Evolutionary conservation across 2,113 vertebrate genomes (phyloP).

Genomic region (Psophia crepitans): DNA sequence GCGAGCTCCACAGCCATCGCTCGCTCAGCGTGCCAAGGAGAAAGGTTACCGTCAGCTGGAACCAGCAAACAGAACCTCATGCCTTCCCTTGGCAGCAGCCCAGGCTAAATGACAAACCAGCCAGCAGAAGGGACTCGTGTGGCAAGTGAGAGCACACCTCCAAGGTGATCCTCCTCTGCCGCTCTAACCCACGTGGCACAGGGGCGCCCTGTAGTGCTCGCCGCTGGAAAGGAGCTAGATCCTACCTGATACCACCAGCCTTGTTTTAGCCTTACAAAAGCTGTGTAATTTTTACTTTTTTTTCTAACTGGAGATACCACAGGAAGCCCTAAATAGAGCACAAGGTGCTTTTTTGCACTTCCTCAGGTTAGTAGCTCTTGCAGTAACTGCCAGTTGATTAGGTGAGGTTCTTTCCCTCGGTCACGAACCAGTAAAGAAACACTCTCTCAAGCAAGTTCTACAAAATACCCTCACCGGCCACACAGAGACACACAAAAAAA

Average conservation of each 20-base stretch:
- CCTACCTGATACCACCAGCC: not conserved
- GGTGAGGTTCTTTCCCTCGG: not conserved
- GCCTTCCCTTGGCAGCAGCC: fast-evolving
- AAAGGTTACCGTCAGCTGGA: not conserved
- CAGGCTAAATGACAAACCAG: not conserved
- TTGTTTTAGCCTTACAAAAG: not conserved
- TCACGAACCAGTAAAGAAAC: not conserved
- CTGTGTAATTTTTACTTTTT: not conserved
- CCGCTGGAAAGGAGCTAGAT: not conserved
- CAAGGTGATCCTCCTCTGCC: not conserved
- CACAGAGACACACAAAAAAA: not conserved
- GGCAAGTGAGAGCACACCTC: not conserved
- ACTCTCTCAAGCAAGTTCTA: not conserved
- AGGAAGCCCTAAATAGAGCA: not conserved
- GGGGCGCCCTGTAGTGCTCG: not conserved
- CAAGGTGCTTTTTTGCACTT: not conserved
- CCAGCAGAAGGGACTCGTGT: not conserved
- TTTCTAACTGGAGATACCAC: not conserved
- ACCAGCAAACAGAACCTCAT: not conserved
- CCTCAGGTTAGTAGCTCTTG: not conserved
- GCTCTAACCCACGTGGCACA: not conserved
- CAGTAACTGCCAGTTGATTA: not conserved
- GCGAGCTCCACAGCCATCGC: not conserved
- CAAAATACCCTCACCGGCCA: not conserved
- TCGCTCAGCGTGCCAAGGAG: not conserved